These are phyloP conservation scores for Atrina japonica DNA, from an alignment of 2,888 invertebrate genomes.

Conservation along the genomic window DNA sequence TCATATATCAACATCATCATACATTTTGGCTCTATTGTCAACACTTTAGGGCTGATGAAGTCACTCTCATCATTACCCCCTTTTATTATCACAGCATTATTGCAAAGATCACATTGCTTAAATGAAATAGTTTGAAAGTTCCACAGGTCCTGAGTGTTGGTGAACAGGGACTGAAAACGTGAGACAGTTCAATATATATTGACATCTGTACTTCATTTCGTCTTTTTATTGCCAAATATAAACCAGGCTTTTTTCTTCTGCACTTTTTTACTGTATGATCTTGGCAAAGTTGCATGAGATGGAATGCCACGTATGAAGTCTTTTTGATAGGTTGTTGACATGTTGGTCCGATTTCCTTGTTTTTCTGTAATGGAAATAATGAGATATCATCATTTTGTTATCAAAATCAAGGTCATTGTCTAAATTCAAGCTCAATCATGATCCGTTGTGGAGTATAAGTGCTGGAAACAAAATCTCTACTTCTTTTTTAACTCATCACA, in stretches of 20 bases:
- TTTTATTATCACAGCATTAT: no score
- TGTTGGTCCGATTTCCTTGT: slow-evolving; percentile 39
- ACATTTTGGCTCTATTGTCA: no score
- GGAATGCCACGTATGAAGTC: slow-evolving; percentile 53
- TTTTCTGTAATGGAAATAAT: slow-evolving; percentile 48
- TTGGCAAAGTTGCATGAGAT: slow-evolving; percentile 51
- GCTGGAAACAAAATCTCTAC: no score
- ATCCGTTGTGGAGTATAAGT: no score
- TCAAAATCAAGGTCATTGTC: no score
- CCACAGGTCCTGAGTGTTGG: no score
- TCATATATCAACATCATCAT: no score
- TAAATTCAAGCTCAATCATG: no score
- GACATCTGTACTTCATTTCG: slow-evolving; percentile 43
- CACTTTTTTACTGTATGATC: slow-evolving; percentile 47
- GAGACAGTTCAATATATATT: slow-evolving; percentile 1
- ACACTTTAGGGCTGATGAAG: no score
- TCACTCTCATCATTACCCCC: no score
- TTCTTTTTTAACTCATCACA: no score
- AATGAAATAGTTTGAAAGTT: slow-evolving; percentile 1
- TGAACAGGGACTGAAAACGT: no score
- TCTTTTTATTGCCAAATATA: slow-evolving; percentile 56
- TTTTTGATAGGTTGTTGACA: slow-evolving; percentile 39
- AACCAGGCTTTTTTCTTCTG: slow-evolving; percentile 59
- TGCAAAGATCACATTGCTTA: background rate
- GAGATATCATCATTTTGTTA: background rate